Evolutionary conservation across 1,140 invertebrate genomes (phyloP), one percentile per base, ranked within the genome.

Genomic region (Spodoptera frugiperda): DNA sequence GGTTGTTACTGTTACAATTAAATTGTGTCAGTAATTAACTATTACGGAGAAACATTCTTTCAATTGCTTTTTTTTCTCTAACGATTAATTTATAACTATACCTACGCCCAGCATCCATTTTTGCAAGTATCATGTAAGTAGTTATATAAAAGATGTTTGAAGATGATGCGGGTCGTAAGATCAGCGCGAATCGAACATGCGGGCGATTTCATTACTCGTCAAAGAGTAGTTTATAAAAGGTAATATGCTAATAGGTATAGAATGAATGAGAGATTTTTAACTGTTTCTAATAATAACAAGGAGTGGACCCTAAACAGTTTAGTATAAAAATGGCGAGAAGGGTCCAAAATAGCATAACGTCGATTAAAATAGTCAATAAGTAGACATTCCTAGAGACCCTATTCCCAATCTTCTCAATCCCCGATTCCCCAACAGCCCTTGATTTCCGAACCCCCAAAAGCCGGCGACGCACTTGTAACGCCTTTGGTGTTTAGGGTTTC

Each of bases 161-260:
- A 48, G 49, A 25, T 1, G 19, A 67, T 67, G 63, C 63, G 63
- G 63, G 63, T 44, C 12, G 21, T 15, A 25, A 67, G 44, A 48
- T 49, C 12, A 19, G 3, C 44, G 63, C 33, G 15, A 44, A 25
- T 14, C 14, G 19, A 46, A 67, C 6, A 67, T 67, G 63, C 63
- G 63, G 63, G 63, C 63, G 17, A 67, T 67, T 25, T 19, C 44
- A 67, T 67, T 67, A 49, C 44, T 10, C 25, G 25, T 46, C 63
- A 67, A 67, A 67, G 63, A 67, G 17, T 67, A 49, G 17, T 25
- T 9, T 25, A n/a, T 67, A n/a, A 63, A 63, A 44, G 9, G n/a
- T 63, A 19, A 67, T 25, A 3, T 25, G 3, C 11, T 21, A 67
- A 67, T 67, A 67, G 63, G 63, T 49, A 57, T 17, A 57, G 3